A percentile compares a stretch with the other conserved stretches of the same genome.
Evolutionary conservation across 2,797 vertebrate species (phyloP).

Genomic region (Thunnus albacares): DNA sequence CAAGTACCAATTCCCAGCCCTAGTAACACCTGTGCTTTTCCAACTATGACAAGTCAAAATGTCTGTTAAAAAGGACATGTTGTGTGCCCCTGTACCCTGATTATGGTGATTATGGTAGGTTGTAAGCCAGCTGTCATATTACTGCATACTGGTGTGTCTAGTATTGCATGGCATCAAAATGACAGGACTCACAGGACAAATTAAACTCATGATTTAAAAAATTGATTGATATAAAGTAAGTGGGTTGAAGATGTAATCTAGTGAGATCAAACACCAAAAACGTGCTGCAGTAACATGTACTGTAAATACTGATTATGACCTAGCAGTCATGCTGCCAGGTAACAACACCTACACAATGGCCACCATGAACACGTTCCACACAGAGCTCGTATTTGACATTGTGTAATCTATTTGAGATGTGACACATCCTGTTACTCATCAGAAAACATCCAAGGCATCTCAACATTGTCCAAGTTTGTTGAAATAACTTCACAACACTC

Average conservation of each 20-base stretch:
- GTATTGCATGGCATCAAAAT: not conserved
- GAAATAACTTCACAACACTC: not conserved
- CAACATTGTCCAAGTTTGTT: conserved; percentile 10
- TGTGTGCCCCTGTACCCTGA: not conserved
- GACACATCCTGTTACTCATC: not conserved
- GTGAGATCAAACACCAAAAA: not conserved
- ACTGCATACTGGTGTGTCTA: not conserved
- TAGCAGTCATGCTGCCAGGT: not conserved
- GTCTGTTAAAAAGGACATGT: not conserved
- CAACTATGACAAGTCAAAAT: not conserved
- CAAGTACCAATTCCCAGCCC: too few species aligned
- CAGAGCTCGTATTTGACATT: not conserved
- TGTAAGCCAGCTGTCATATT: not conserved
- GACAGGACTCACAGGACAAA: not conserved
- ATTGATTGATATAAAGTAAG: not conserved
- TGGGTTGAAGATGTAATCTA: not conserved
- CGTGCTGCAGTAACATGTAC: not conserved
- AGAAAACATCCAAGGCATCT: not conserved
- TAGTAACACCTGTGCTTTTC: not conserved
- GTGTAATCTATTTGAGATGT: conserved; percentile 2
- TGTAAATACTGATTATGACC: not conserved
- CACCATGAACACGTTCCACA: not conserved
- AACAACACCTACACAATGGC: too few species aligned
- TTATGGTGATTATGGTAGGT: not conserved
- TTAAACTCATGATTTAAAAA: not conserved